Evolutionary conservation across 2,888 invertebrate genomes (phyloP), one percentile per base, ranked within the genome.

Genomic region (Andrena flavipes): DNA sequence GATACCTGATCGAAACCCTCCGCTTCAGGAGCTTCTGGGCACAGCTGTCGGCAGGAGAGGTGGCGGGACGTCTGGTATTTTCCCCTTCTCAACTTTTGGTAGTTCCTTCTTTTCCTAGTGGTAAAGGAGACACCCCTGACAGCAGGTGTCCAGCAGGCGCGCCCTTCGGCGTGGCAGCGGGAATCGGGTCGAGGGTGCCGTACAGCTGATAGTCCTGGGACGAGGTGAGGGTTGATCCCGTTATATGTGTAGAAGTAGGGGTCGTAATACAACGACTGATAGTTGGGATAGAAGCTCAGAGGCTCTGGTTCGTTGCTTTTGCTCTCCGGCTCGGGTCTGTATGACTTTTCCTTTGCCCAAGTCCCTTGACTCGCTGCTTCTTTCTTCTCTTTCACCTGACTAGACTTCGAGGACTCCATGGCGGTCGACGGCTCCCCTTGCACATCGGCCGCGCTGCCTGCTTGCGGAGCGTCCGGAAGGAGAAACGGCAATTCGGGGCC

Each of bases 51-150:
- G 96, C 67, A 96, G 93, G 10, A 96, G 96, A 23, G 97, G 96
- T 20, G 96, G 96, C 8, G 96, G 96, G 0, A 96, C 96, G 89
- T 97, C 96, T 2, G 96, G 96, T 85, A 97, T 96, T 73, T 95
- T 88, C 20, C 87, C 88, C 10, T 72, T 77, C 7, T 72, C 70
- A 10, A 49, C 49, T 10, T 68, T 76, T 13, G 49, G 7, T 0
- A 16, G 3, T 8, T 64, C 42, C 16, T 82, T 76, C 63, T 83
- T 87, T 26, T 90, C 91, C 20, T 87, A 87, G 64, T 88, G 85
- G 33, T 88, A 88, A 29, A 26, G 26, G 26, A 26, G 26, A 2
- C 26, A 26, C 26, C 26, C 81, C 88, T 20, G 91, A 87, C n/a
- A 90, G 79, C 56, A 91, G 72, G 5, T 76, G 86, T 20, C 84